A percentile compares a stretch with the other conserved stretches of the same genome.
phyloP scores from a whole-genome alignment of 30 jellyfish, hydroid and myxozoan species.

The Mastigias papua region DNA sequence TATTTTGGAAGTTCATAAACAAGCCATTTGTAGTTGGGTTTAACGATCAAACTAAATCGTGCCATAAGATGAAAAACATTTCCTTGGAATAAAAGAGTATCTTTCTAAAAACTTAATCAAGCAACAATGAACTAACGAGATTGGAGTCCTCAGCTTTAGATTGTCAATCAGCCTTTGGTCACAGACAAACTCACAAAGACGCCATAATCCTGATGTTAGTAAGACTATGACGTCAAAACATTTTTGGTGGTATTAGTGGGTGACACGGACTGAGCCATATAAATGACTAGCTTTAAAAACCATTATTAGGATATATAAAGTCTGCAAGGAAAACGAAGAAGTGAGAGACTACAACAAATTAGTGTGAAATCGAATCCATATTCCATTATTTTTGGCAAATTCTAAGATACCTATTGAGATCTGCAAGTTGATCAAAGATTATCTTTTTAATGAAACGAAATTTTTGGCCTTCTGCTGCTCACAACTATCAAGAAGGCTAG shows the following conservation, averaged over 20 bases:
- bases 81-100: not conserved
- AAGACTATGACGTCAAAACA: slow-evolving; percentile 13
- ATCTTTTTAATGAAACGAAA: not conserved
- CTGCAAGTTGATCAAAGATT: not conserved
- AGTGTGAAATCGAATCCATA: not conserved
- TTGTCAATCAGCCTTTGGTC: slow-evolving; percentile 2
- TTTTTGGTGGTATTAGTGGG: slow-evolving; percentile 18
- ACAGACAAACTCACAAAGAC: not conserved
- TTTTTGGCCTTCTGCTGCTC: not conserved
- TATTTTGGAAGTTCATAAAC: no score
- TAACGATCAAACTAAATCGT: no score
- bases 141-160: not conserved
- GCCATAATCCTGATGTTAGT: not conserved
- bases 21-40: no score
- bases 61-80: not conserved
- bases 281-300: not conserved
- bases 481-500: not conserved
- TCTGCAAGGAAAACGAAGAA: not conserved
- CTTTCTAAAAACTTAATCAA: not conserved
- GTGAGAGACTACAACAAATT: not conserved
- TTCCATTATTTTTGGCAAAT: not conserved
- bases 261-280: not conserved
- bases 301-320: not conserved
- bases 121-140: not conserved
- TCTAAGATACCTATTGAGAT: not conserved